These are phyloP conservation scores for Drosophila parthenogenetica DNA, from an alignment of 2,888 invertebrate species.

Conservation along the genomic window DNA sequence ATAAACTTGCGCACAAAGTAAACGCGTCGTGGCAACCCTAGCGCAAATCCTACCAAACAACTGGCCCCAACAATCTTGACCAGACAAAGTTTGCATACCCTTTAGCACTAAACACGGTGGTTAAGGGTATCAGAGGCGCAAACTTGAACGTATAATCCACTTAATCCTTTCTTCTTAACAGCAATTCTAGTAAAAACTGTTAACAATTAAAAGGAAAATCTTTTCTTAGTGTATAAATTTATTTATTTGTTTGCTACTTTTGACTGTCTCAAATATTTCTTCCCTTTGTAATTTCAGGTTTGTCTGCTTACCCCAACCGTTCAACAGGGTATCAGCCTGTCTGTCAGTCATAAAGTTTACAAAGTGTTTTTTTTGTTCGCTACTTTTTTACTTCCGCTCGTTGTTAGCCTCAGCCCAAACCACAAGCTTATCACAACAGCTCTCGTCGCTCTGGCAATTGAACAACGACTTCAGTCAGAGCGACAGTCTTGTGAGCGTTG, in stretches of 20 bases:
- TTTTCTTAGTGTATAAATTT: too few species aligned
- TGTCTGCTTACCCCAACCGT: not conserved
- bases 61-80: conserved; percentile 45
- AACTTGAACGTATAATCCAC: too few species aligned
- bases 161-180: too few species aligned
- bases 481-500: conserved; percentile 41
- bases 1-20: conserved; percentile 48
- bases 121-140: not conserved
- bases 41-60: conserved; percentile 40
- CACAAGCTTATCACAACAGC: conserved; percentile 37
- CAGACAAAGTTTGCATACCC: conserved; percentile 48
- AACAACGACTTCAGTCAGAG: conserved; percentile 33
- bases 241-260: too few species aligned
- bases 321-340: conserved; percentile 8
- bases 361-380: not conserved
- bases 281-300: too few species aligned
- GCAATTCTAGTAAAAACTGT: too few species aligned
- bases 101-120: not conserved
- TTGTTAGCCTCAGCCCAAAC: conserved; percentile 25
- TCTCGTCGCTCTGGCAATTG: conserved; percentile 28
- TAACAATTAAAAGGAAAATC: too few species aligned
- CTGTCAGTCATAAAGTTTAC: not conserved
- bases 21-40: conserved; percentile 44
- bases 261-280: too few species aligned
- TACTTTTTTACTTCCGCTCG: conserved; percentile 1